These are phyloP conservation scores for Aporophyla lueneburgensis DNA, from an alignment of 2,888 invertebrate genomes.

Conservation along the genomic window DNA sequence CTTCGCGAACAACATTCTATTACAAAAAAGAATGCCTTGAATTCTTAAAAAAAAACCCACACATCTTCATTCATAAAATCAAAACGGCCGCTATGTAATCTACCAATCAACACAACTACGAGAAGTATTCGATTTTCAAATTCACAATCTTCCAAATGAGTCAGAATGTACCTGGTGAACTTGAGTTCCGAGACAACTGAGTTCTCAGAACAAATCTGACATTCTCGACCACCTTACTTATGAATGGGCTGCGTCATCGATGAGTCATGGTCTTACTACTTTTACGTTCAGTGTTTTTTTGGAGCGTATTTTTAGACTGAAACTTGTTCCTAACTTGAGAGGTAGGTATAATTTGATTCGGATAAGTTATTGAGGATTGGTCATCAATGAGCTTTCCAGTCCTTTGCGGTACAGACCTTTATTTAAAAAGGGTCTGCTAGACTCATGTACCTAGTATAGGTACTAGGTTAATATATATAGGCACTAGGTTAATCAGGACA, in stretches of 20 bases:
- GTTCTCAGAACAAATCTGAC: slow-evolving; percentile 73
- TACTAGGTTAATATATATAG: no score
- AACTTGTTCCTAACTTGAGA: slow-evolving; percentile 34
- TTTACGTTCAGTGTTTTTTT: slow-evolving; percentile 60
- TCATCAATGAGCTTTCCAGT: neutral
- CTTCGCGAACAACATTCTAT: neutral
- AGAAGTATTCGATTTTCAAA: slow-evolving; percentile 41
- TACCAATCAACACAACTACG: slow-evolving; percentile 25
- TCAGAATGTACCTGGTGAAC: slow-evolving; percentile 60
- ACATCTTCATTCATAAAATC: slow-evolving; percentile 44
- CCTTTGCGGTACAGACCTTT: no score
- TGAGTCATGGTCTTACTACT: slow-evolving; percentile 70
- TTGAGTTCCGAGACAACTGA: slow-evolving; percentile 65
- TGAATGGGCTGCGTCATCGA: slow-evolving; percentile 75
- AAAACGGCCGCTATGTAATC: slow-evolving; percentile 31
- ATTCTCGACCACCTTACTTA: slow-evolving; percentile 69
- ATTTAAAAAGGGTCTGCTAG: no score
- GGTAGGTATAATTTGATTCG: slow-evolving; percentile 18
- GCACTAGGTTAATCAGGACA: no score
- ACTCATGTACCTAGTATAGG: no score
- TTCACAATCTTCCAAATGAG: slow-evolving; percentile 52
- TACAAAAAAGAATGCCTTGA: neutral
- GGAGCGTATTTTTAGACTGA: slow-evolving; percentile 43
- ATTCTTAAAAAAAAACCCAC: neutral
- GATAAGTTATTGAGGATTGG: neutral